Evolutionary conservation across 2,888 invertebrate genomes (phyloP), one percentile per base, ranked within the genome.

Genomic region (Coecobrya sp.): DNA sequence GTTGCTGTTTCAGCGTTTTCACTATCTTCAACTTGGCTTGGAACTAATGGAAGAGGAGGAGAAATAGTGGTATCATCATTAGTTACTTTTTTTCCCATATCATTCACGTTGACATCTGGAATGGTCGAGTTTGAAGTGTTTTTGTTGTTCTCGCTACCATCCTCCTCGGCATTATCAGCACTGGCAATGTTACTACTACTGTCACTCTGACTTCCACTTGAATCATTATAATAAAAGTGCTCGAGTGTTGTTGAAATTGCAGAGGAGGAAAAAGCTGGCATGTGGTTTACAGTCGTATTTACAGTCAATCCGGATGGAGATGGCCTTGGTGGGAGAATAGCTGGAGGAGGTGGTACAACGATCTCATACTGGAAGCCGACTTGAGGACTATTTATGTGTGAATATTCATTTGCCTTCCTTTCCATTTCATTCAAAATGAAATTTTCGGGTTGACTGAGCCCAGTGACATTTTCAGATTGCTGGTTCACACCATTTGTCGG

Each of bases 281-380:
- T 22, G 19, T 52, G 55, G 27, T n/a, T 81, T 30, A 55, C 27
- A 52, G 45, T 22, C 7, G 79, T 52, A 45, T 19, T 79, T 19
- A 11, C 42, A 76, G 84, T 82, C n/a, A 70, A 36, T 70, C 36
- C 45, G 10, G 59, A 73, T 86, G 42, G 8, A 59, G 76, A 4
- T 62, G 76, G 55, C 59, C 59, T 30, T 76, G 85, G 70, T 13
- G 70, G 16, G 11, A 45, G 13, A 49, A 65, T 4, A 3, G 89
- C n/a, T 25, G 30, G 10, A 22, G 30, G 10, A 22, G 82, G 85
- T 42, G 91, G 91, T 2, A 91, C 30, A 7, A 70, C 45, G 11
- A 91, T 91, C 70, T 81, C 86, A 82, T 91, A 91, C 86, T 91
- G 91, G 45, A 91, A 91, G n/a, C 91, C 91, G 7, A 91, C 19